A percentile compares a stretch with the other conserved stretches of the same genome.
These are phyloP conservation scores for Dissostichus mawsoni DNA, from an alignment of 2,113 vertebrate species.

Conservation along the genomic window DNA sequence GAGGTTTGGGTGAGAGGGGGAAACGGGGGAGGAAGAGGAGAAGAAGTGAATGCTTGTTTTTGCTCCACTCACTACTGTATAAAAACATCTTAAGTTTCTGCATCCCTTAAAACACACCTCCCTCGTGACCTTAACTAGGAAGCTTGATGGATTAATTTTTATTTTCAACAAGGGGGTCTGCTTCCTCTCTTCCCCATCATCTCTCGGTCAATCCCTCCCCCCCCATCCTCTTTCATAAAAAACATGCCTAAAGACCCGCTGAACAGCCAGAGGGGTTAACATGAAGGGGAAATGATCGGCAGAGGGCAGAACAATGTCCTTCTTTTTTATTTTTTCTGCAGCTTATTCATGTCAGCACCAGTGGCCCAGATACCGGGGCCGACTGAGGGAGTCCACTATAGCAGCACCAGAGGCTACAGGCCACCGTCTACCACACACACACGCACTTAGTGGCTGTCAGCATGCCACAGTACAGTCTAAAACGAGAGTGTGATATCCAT, in stretches of 20 bases:
- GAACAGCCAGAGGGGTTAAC: constrained; percentile 56
- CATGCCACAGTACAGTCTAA: too few relatives aligned
- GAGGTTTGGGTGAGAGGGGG: constrained; percentile 1
- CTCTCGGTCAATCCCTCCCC: background rate
- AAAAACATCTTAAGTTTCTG: constrained; percentile 30
- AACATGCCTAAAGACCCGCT: constrained; percentile 58
- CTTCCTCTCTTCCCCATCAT: constrained; percentile 19
- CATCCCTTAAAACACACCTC: constrained; percentile 56
- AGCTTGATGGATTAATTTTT: background rate
- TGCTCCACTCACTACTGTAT: constrained; percentile 32
- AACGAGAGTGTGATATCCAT: too few relatives aligned
- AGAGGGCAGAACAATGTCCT: constrained; percentile 51
- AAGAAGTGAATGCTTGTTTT: constrained; percentile 50
- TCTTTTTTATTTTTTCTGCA: constrained; percentile 16
- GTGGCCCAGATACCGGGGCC: constrained; percentile 69
- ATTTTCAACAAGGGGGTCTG: background rate
- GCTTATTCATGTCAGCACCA: constrained; percentile 67
- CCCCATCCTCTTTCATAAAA: constrained; percentile 24
- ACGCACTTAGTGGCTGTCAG: background rate
- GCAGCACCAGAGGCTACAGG: constrained; percentile 61
- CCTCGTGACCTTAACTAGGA: constrained; percentile 50
- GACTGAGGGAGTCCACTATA: constrained; percentile 31
- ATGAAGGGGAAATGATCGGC: constrained; percentile 37
- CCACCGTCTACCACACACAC: constrained; percentile 12
- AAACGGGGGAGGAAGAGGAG: constrained; percentile 2